Conservation (phyloP, 2,113 vertebrate species). For the Tupaia tana region DNA sequence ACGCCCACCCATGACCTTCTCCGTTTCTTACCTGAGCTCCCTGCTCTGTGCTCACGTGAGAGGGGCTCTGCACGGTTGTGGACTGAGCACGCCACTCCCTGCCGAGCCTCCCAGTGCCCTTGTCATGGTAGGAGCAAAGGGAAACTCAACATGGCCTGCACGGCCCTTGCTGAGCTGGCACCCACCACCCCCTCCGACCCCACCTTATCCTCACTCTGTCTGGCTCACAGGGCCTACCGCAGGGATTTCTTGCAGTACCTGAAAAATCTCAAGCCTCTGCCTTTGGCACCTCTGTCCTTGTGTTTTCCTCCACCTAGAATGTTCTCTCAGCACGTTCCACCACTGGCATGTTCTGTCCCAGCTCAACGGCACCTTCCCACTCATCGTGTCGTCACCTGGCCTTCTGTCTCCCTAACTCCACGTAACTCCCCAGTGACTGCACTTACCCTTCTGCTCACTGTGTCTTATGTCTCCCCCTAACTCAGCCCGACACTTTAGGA, state of each 20-base stretch:
- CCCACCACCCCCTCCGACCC: not conserved
- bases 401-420: not conserved
- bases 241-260: not conserved
- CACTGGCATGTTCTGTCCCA: not conserved
- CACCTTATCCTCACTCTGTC: not conserved
- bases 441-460: not conserved
- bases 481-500: not conserved
- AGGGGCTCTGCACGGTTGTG: fast-evolving
- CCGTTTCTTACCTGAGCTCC: not conserved
- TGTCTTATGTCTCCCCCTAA: not conserved
- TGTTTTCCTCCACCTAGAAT: not conserved
- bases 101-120: not conserved
- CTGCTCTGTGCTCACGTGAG: not conserved
- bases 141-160: fast-evolving
- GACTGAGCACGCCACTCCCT: no score
- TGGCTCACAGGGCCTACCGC: no score
- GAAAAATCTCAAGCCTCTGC: not conserved
- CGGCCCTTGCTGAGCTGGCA: not conserved
- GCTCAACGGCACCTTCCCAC: not conserved
- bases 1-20: no score
- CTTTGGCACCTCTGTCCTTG: no score
- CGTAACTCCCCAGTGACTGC: not conserved
- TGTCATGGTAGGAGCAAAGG: not conserved
- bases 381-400: not conserved
- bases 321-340: not conserved